These are phyloP conservation scores for Chloromyia formosa DNA, from an alignment of 2,888 invertebrate genomes.

Conservation along the genomic window DNA sequence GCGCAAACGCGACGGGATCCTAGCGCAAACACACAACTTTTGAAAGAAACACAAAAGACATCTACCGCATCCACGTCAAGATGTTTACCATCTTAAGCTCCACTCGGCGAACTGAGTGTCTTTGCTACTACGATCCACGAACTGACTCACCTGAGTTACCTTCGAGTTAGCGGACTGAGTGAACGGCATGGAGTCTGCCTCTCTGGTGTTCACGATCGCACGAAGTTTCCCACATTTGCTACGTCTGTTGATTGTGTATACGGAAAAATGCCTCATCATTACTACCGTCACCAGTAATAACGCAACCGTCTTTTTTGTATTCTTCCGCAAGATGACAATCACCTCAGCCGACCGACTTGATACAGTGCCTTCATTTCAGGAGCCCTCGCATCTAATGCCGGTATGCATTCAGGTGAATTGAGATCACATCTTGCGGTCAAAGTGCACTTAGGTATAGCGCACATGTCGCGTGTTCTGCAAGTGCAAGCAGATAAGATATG, in stretches of 20 bases:
- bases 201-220: not conserved
- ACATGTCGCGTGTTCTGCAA: not conserved
- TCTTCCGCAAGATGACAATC: constrained; percentile 28
- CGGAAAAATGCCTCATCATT: constrained; percentile 10
- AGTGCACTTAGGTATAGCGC: constrained; percentile 19
- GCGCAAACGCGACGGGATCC: not conserved
- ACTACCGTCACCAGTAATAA: not conserved
- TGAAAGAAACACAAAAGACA: too few species aligned
- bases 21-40: not conserved
- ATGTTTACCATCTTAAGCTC: constrained; percentile 26
- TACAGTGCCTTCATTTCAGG: not conserved
- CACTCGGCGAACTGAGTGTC: constrained; percentile 18
- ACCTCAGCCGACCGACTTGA: not conserved
- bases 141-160: constrained; percentile 22
- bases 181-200: not conserved
- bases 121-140: constrained; percentile 6
- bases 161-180: not conserved
- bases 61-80: constrained; percentile 16
- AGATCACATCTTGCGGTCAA: not conserved
- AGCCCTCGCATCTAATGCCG: not conserved
- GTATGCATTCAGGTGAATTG: constrained; percentile 5
- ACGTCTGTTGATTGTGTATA: too few species aligned
- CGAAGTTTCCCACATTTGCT: not conserved
- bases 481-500: too few species aligned
- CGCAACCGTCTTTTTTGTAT: constrained; percentile 11